Base-by-base conservation (phyloP, 2,797 vertebrate genomes). In the Neomorphus geoffroyi region DNA sequence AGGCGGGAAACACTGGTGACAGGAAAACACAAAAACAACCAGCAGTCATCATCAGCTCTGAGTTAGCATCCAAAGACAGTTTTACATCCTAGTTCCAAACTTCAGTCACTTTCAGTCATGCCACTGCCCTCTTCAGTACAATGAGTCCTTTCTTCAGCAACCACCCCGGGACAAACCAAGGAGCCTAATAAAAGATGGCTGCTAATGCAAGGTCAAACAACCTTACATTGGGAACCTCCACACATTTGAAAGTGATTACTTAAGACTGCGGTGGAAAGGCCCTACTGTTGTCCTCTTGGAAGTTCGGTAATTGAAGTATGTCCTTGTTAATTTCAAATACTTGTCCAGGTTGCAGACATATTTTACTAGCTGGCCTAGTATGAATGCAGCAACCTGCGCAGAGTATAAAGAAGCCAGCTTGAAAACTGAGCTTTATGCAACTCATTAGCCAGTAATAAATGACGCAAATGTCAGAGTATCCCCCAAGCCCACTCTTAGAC, bases 1-100 rank as follows among this genome's bases (percentile, higher is more conserved):
- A 99, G 97, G 33, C 99, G 99, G 73, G 98, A 99, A 91, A 99
- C 98, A 92, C 99, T 99, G 74, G 15, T 41, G 58, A 81, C 1
- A 8, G 75, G 77, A 74, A 65, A 88, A 96, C 69, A 85, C 30
- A 91, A 69, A 71, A 88, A 30, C 41, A 94, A 27, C 1, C 12
- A 86, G 26, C 28, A 78, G 39, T 48, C 37, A 58, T 88, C 83
- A 94, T 88, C 80, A 94, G 64, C 21, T 41, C 32, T 3, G 3
- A 82, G 66, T 51, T 64, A 88, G 32, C 65, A 89, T 51, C 30
- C 53, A 72, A 30, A 67, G 35, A 67, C 6, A 54, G 14, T 53
- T 86, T 75, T 67, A 86, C 13, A 48, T 15, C 32, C 17, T 26
- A 33, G 3, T 71, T 89, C 26, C 35, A 80, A 82, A 41, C 22